A percentile compares a stretch with the other conserved stretches of the same genome.
These are phyloP conservation scores for Alcis repandata DNA, from an alignment of 2,888 invertebrate genomes.

Conservation along the genomic window DNA sequence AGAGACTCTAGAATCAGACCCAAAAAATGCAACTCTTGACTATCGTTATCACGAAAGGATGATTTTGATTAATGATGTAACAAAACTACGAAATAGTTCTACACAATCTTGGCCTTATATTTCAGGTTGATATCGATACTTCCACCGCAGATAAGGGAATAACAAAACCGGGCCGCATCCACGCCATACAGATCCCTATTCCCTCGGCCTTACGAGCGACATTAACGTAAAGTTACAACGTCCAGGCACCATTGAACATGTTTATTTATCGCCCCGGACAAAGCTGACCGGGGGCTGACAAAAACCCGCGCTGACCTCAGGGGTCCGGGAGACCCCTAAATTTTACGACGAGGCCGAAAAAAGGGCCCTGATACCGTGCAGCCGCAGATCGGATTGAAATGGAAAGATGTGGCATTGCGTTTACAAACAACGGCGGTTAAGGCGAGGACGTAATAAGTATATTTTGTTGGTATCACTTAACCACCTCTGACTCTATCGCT, in stretches of 20 bases:
- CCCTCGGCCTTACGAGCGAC: conserved; percentile 31
- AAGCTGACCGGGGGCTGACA: conserved; percentile 49
- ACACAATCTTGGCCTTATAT: conserved; percentile 5
- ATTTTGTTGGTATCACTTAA: too few relatives aligned
- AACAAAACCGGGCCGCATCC: neutral
- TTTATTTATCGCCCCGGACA: conserved; percentile 57
- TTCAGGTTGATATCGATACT: conserved; percentile 11
- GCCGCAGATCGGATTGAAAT: conserved; percentile 1
- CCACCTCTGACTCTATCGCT: too few relatives aligned
- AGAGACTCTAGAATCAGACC: neutral
- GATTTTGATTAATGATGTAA: neutral
- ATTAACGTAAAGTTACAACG: conserved; percentile 43
- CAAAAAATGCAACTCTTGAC: too few relatives aligned
- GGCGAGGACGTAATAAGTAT: too few relatives aligned
- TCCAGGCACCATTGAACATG: conserved; percentile 49
- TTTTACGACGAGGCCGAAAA: conserved; percentile 55
- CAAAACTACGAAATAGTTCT: neutral
- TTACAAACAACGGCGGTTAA: neutral
- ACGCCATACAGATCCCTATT: conserved; percentile 20
- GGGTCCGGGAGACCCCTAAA: conserved; percentile 58
- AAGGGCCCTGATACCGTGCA: conserved; percentile 45
- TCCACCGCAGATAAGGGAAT: conserved; percentile 17
- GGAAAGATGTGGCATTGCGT: conserved; percentile 8
- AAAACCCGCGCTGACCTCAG: conserved; percentile 56
- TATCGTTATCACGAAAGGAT: neutral